Base-by-base conservation (phyloP, 2,888 invertebrate genomes). In the Aphodius granarius region DNA sequence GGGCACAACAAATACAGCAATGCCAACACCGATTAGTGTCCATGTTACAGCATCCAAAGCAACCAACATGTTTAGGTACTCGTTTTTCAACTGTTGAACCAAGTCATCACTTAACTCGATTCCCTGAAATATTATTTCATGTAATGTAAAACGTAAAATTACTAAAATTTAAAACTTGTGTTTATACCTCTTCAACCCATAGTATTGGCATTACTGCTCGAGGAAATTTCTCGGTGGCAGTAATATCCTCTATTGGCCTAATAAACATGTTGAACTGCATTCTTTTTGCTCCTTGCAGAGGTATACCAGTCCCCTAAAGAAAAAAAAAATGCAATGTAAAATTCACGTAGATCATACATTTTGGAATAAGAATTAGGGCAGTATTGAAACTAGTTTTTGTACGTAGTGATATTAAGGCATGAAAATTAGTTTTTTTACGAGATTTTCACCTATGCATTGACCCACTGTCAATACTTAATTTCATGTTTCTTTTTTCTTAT, bases 181-280 rank as follows among this genome's bases (percentile, higher is more conserved):
- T 72, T 63, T 65, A 6, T 78, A 79, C 79, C 73, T 79, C 79
- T 71, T 80, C 80, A 65, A 80, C 73, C 80, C 80, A 80, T 6
- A 79, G 13, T 13, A 80, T 18, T 21, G 80, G 80, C 43, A 80
- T 18, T 19, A 79, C 68, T 16, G 78, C 16, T 6, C 63, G 66
- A 3, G 18, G 72, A 6, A 78, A 23, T 13, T 65, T 66, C 22
- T 63, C 18, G 19, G 77, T 77, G 13, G 68, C 13, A 9, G n/a
- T 5, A 9, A 76, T 64, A 15, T 64, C 22, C 16, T 68, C 19
- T 1, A 92, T 86, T 20, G 88, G 88, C 74, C 90, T 89, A 78
- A 91, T 83, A 81, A 93, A 92, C 84, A 93, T 89, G 82, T 93
- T 94, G 82, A 93, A 93, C 82, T 94, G 94, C 0, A 91, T 91